phyloP scores from a whole-genome alignment of 2,797 vertebrate species.

The Liparis tanakae region DNA sequence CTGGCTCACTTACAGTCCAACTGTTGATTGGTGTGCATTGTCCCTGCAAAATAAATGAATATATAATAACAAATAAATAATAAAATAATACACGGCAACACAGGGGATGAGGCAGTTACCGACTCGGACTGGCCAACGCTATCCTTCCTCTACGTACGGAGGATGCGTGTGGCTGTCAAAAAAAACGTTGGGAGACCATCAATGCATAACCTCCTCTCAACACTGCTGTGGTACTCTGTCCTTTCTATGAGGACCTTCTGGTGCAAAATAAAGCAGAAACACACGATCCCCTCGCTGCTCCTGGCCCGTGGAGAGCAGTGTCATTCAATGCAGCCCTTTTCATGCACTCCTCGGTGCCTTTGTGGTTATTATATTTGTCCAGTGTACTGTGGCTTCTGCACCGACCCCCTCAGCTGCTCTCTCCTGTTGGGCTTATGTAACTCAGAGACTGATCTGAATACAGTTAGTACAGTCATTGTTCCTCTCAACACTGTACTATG shows the following conservation, averaged over 20 bases:
- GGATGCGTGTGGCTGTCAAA: slow-evolving; percentile 61
- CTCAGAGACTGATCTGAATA: slow-evolving; percentile 78
- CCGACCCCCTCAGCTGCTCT: slow-evolving; percentile 73
- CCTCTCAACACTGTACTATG: slow-evolving; percentile 75
- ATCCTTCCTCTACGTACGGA: slow-evolving; percentile 66
- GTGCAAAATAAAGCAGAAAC: slow-evolving; percentile 62
- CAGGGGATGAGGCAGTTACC: slow-evolving; percentile 67
- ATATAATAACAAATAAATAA: too few relatives aligned
- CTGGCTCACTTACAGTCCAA: too few relatives aligned
- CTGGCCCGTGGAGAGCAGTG: slow-evolving; percentile 72
- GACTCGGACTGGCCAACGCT: slow-evolving; percentile 59
- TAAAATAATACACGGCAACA: slow-evolving; percentile 65
- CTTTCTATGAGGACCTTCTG: slow-evolving; percentile 42
- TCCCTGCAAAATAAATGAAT: too few relatives aligned
- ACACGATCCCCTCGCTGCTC: slow-evolving; percentile 64
- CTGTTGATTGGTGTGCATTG: too few relatives aligned
- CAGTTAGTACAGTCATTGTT: slow-evolving; percentile 82
- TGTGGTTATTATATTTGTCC: slow-evolving; percentile 85
- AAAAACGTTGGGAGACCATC: slow-evolving; percentile 59
- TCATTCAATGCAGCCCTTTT: slow-evolving; percentile 77
- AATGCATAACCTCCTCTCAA: slow-evolving; percentile 51
- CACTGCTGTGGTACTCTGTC: slow-evolving; percentile 21
- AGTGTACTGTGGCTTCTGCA: slow-evolving; percentile 82
- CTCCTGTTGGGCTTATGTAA: slow-evolving; percentile 75
- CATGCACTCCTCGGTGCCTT: slow-evolving; percentile 72